Evolutionary conservation across 2,888 invertebrate genomes (phyloP).

Genomic region (Pharmacophagus antenor): DNA sequence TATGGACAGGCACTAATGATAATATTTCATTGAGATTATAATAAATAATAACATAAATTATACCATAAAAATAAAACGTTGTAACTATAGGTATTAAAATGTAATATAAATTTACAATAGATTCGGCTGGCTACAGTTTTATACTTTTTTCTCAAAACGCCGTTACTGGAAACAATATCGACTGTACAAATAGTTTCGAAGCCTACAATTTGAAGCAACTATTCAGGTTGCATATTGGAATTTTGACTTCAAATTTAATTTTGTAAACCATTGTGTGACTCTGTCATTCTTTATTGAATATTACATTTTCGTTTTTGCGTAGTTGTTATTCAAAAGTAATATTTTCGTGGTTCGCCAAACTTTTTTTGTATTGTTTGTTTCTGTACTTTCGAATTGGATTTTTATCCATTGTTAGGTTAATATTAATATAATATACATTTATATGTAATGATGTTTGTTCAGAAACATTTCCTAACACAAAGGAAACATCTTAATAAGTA

Average conservation of each 20-base stretch:
- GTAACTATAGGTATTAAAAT: too few relatives aligned
- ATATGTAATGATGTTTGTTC: neutral
- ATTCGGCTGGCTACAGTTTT: neutral
- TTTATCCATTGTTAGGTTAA: too few relatives aligned
- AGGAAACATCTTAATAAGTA: neutral
- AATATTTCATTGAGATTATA: too few relatives aligned
- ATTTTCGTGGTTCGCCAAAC: too few relatives aligned
- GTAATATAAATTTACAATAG: neutral
- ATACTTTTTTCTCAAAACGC: conserved; percentile 7
- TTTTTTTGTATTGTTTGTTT: too few relatives aligned
- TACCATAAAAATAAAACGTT: too few relatives aligned
- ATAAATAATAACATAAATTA: too few relatives aligned
- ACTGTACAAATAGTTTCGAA: conserved; percentile 8
- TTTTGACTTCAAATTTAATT: neutral
- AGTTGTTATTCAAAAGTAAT: neutral
- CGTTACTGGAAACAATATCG: conserved; percentile 15
- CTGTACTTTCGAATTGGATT: too few relatives aligned
- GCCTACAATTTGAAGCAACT: conserved; percentile 9
- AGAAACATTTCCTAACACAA: neutral
- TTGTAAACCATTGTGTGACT: neutral
- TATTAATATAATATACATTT: neutral
- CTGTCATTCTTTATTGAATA: neutral
- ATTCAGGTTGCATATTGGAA: conserved; percentile 5
- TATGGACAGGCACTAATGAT: too few relatives aligned
- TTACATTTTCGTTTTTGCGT: neutral